These are phyloP conservation scores for Cataglyphis hispanica DNA, from an alignment of 1,140 invertebrate species.

Conservation along the genomic window DNA sequence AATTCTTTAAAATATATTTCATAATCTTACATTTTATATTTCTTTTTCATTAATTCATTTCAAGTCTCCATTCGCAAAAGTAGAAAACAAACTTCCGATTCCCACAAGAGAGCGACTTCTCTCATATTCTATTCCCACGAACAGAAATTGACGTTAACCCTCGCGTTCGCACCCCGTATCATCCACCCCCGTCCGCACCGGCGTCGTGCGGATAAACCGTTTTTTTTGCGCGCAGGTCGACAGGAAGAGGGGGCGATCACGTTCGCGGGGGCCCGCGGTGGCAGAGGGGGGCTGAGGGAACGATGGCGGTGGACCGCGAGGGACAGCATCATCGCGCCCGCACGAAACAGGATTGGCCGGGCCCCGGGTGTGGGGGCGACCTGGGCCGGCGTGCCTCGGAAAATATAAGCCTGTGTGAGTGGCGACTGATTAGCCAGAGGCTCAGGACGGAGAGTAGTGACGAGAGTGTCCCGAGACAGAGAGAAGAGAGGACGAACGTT, in stretches of 20 bases:
- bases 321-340: slow-evolving; percentile 68
- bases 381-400: slow-evolving; percentile 77
- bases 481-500: slow-evolving; percentile 52
- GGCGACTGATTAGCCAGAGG: slow-evolving; percentile 82
- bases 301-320: slow-evolving; percentile 37
- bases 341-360: slow-evolving; percentile 79
- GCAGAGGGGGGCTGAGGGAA: neutral
- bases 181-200: slow-evolving; percentile 23
- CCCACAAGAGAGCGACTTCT: neutral
- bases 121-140: slow-evolving; percentile 56
- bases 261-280: neutral
- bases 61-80: neutral
- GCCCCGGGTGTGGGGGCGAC: slow-evolving; percentile 78
- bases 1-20: too few species aligned
- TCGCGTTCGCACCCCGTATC: slow-evolving; percentile 28
- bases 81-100: neutral
- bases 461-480: slow-evolving; percentile 68
- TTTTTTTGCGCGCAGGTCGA: slow-evolving; percentile 37
- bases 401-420: slow-evolving; percentile 86
- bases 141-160: slow-evolving; percentile 9
- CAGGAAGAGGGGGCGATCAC: neutral
- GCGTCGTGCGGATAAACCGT: slow-evolving; percentile 5
- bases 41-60: neutral
- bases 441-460: slow-evolving; percentile 72
- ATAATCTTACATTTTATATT: neutral